Percentiles rank a stretch among this genome's conserved stretches.
Evolutionary conservation across 2,797 vertebrate genomes (phyloP).

Genomic region (Mycteria americana): DNA sequence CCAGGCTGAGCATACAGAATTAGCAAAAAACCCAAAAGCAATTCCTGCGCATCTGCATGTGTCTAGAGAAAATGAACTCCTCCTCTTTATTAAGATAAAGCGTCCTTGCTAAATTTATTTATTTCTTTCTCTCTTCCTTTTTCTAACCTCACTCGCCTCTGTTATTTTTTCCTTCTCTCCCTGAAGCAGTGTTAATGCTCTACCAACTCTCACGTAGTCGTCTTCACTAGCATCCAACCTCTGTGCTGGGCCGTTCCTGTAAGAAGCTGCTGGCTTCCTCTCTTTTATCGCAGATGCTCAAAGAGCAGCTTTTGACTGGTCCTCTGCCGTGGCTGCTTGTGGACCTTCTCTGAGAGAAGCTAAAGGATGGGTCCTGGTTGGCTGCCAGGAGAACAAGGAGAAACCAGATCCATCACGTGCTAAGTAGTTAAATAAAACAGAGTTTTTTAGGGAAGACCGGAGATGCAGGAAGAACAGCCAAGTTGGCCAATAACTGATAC

Average conservation of each 20-base stretch:
- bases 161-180: neutral
- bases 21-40: neutral
- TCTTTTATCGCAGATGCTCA: neutral
- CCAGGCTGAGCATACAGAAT: neutral
- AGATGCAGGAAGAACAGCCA: neutral
- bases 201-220: accelerated
- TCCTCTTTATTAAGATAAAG: neutral
- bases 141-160: neutral
- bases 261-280: neutral
- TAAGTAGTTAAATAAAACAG: neutral
- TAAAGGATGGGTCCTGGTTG: neutral
- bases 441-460: neutral
- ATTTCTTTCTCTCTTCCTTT: neutral
- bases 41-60: accelerated
- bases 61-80: neutral
- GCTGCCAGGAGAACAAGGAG: neutral
- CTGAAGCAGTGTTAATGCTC: neutral
- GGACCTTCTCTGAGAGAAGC: neutral
- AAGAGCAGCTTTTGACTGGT: neutral
- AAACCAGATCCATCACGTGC: neutral
- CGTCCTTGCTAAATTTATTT: neutral
- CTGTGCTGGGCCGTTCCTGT: neutral
- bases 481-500: neutral
- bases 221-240: neutral
- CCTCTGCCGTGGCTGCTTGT: neutral